A percentile compares a stretch with the other conserved stretches of the same genome.
Evolutionary conservation across 1,140 invertebrate species (phyloP).

Genomic region (Aphis craccivora): DNA sequence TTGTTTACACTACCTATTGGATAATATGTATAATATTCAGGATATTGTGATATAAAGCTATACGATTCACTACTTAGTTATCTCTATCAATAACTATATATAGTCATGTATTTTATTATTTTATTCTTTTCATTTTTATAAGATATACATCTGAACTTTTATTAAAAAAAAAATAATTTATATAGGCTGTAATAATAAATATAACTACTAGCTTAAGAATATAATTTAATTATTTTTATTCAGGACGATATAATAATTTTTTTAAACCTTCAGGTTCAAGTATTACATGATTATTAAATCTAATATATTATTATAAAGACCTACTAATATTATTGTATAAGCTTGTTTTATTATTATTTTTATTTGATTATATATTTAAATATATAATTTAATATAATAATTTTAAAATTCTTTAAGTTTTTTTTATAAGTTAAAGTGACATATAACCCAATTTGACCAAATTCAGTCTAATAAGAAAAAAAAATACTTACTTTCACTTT

Average conservation of each 20-base stretch:
- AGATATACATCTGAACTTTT: not conserved
- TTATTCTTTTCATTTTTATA: not conserved
- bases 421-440: not conserved
- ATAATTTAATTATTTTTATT: not conserved
- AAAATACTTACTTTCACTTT: not conserved
- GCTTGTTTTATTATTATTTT: not conserved
- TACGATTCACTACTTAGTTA: not conserved
- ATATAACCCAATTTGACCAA: not conserved
- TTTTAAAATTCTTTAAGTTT: not conserved
- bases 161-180: not conserved
- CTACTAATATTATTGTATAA: not conserved
- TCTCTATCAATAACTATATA: no score
- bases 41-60: not conserved
- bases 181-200: not conserved
- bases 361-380: not conserved
- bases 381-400: no score
- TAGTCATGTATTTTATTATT: not conserved
- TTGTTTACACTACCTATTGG: not conserved
- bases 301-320: not conserved
- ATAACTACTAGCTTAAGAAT: not conserved
- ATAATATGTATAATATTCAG: not conserved
- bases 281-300: not conserved
- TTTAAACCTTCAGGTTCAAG: not conserved
- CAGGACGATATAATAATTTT: no score
- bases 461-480: not conserved